These are phyloP conservation scores for Tethea ocularis DNA, from an alignment of 2,888 invertebrate species.

Conservation along the genomic window DNA sequence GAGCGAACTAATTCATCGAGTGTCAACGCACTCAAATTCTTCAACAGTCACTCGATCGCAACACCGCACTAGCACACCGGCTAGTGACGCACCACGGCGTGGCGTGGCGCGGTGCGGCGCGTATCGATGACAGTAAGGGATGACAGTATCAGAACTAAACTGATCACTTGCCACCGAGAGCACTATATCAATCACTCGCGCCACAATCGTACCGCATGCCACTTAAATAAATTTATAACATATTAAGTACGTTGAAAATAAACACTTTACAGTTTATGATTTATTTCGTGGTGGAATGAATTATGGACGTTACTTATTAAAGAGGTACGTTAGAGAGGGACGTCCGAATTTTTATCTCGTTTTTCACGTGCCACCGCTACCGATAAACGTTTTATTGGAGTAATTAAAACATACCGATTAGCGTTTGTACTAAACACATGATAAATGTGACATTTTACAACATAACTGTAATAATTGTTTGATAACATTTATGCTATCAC, in stretches of 20 bases:
- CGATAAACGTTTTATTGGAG: slow-evolving; percentile 80
- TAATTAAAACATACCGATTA: slow-evolving; percentile 77
- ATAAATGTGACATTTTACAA: slow-evolving; percentile 71
- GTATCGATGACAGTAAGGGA: slow-evolving; percentile 45
- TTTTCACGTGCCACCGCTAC: slow-evolving; percentile 73
- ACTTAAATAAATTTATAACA: slow-evolving; percentile 84
- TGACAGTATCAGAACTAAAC: slow-evolving; percentile 70
- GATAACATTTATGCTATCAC: slow-evolving; percentile 56
- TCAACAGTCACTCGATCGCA: slow-evolving; percentile 42
- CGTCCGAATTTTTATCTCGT: slow-evolving; percentile 67
- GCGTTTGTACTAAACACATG: slow-evolving; percentile 67
- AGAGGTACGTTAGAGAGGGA: slow-evolving; percentile 62
- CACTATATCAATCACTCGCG: slow-evolving; percentile 79
- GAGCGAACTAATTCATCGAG: slow-evolving; percentile 54
- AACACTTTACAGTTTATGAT: slow-evolving; percentile 82
- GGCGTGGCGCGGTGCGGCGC: slow-evolving; percentile 20
- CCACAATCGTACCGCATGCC: slow-evolving; percentile 78
- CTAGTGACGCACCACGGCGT: slow-evolving; percentile 31
- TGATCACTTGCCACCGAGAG: slow-evolving; percentile 66
- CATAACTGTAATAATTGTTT: slow-evolving; percentile 48
- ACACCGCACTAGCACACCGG: slow-evolving; percentile 28
- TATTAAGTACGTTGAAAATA: slow-evolving; percentile 82
- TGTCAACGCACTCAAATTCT: slow-evolving; percentile 56
- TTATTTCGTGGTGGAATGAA: slow-evolving; percentile 79
- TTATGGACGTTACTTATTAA: slow-evolving; percentile 75